These are phyloP conservation scores for Subanguina moxae DNA, from an alignment of 1,140 invertebrate species.

Conservation along the genomic window DNA sequence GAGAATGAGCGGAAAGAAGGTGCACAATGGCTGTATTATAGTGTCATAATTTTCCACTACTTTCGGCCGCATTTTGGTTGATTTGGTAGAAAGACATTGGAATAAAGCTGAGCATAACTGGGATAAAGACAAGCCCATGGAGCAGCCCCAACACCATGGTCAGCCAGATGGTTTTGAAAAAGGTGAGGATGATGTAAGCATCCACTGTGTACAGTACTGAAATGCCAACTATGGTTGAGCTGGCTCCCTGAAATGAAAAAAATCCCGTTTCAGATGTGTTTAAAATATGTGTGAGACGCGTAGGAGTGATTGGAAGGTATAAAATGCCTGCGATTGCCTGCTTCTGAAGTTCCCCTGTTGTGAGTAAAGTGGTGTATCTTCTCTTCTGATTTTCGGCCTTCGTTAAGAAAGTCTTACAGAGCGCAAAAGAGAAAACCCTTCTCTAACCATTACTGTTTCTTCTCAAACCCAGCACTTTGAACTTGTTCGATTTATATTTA, in stretches of 20 bases:
- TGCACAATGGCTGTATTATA: neutral
- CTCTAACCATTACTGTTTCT: too few species aligned
- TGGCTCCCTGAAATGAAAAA: conserved; percentile 71
- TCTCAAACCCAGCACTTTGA: too few species aligned
- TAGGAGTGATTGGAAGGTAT: too few species aligned
- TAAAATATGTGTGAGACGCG: too few species aligned
- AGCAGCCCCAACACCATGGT: conserved; percentile 88
- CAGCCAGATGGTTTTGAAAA: conserved; percentile 95
- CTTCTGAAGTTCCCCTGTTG: too few species aligned
- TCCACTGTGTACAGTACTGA: conserved; percentile 79
- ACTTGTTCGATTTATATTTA: too few species aligned
- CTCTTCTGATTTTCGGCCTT: too few species aligned
- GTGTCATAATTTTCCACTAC: neutral
- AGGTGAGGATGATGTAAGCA: conserved; percentile 93
- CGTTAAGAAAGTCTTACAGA: too few species aligned
- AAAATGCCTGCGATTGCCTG: too few species aligned
- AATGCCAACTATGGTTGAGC: conserved; percentile 85
- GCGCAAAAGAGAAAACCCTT: too few species aligned
- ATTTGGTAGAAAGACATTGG: conserved; percentile 55
- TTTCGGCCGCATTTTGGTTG: neutral
- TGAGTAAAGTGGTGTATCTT: too few species aligned
- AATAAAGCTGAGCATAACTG: conserved; percentile 63
- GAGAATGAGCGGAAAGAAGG: neutral
- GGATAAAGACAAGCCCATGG: conserved; percentile 79
- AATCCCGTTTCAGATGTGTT: too few species aligned